Base-by-base conservation (phyloP, 2,888 invertebrate genomes). In the Drosophila robusta region DNA sequence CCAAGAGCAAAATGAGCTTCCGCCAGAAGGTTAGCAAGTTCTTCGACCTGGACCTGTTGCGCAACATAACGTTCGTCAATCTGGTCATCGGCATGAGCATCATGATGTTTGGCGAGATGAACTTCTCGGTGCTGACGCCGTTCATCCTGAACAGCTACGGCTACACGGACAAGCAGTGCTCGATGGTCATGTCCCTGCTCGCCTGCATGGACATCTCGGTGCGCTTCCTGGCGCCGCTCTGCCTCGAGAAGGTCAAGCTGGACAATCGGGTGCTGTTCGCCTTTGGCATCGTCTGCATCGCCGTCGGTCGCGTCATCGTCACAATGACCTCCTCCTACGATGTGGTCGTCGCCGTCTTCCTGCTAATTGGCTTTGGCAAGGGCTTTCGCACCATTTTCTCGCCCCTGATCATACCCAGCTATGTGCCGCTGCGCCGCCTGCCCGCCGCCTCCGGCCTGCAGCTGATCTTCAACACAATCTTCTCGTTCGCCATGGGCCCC, bases 331-430 rank as follows among this genome's bases (percentile, higher is more conserved):
- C 93, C 69, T 93, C 93, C 0, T 95, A 93, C 78, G 80, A 91
- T 12, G 91, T 94, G 0, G 91, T 94, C 0, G 83, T 96, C 44
- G 78, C 93, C 0, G 94, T 95, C 0, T 94, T 95, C 11, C 91
- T 94, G 0, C 93, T 95, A 24, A 94, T 96, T 75, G 96, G 96
- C 0, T 93, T 95, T 50, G 95, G 95, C 24, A 96, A 96, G 91
- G 96, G 95, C 0, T 91, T 96, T 6, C 93, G 95, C 57, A 95
- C 95, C 9, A 95, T 96, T n/a, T 96, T 96, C 85, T 95, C 95
- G 93, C 95, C 95, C 0, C 90, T 96, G 11, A 95, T 95, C 8
- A 95, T 96, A 75, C 95, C 96, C 3, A 94, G 94, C 5, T 94
- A 96, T 87, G 95, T 96, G 16, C 95, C 95, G 0, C 87, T 96